Conservation (phyloP, 2,113 vertebrate genomes). For the Gopherus flavomarginatus region DNA sequence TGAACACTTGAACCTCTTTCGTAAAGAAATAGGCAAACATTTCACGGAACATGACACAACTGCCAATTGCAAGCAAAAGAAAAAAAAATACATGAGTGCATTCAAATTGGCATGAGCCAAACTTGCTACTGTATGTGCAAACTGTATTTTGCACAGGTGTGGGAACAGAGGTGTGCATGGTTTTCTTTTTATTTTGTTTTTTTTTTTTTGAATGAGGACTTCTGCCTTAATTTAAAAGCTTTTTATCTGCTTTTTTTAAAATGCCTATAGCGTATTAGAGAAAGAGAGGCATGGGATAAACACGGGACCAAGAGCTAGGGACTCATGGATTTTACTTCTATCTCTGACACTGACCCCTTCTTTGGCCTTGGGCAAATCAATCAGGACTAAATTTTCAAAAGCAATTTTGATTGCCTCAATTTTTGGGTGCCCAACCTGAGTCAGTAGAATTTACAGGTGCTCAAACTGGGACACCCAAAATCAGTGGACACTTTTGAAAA, state of each 20-base stretch:
- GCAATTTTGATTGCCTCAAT: neutral
- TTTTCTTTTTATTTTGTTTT: neutral
- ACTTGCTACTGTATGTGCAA: slow-evolving; percentile 55
- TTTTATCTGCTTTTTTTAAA: neutral
- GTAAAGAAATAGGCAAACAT: slow-evolving; percentile 66
- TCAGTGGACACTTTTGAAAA: neutral
- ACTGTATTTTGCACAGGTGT: slow-evolving; percentile 47
- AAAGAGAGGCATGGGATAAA: neutral
- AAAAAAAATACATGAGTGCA: slow-evolving; percentile 71
- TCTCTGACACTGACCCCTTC: neutral
- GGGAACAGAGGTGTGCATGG: slow-evolving; percentile 24
- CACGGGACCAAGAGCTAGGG: neutral
- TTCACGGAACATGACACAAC: slow-evolving; percentile 66
- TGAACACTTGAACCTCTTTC: slow-evolving; percentile 58
- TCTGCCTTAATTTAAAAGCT: slow-evolving; percentile 1
- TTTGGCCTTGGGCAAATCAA: neutral
- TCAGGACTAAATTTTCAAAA: accelerated
- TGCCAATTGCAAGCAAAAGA: slow-evolving; percentile 71
- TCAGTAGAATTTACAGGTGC: neutral
- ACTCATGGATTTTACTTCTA: neutral
- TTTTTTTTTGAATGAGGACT: slow-evolving; percentile 27
- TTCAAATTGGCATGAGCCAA: slow-evolving; percentile 68
- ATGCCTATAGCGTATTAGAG: neutral
- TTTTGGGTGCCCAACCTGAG: neutral
- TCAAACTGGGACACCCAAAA: neutral